A percentile compares a stretch with the other conserved stretches of the same genome.
phyloP scores from a whole-genome alignment of 2,797 vertebrate species.

The Lateolabrax maculatus region DNA sequence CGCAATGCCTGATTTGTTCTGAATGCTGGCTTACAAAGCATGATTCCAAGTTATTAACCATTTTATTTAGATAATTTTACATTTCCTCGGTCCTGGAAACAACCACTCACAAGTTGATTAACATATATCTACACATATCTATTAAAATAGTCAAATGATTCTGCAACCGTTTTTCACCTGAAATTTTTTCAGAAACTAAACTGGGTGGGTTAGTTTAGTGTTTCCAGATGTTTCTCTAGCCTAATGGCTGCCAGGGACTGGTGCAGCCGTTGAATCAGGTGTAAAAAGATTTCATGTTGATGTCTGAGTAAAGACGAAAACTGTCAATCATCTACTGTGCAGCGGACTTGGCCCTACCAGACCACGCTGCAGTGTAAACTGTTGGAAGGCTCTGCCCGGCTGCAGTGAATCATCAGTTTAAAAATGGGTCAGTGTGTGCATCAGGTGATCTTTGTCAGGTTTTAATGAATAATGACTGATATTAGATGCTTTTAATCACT shows the following conservation, averaged over 20 bases:
- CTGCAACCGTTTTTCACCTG: not conserved
- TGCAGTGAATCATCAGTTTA: not conserved
- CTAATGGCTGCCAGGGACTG: not conserved
- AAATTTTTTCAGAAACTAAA: not conserved
- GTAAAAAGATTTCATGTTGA: not conserved
- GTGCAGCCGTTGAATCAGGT: not conserved
- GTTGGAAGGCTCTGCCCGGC: not conserved
- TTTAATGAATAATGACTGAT: not conserved
- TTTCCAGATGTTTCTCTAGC: not conserved
- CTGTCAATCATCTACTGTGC: conserved; percentile 9
- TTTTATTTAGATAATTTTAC: conserved; percentile 1
- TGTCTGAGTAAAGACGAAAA: conserved; percentile 2
- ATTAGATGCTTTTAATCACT: not conserved
- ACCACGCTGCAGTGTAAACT: not conserved
- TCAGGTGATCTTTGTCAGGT: not conserved
- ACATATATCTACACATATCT: too few species aligned
- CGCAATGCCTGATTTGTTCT: too few species aligned
- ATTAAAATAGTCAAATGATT: too few species aligned
- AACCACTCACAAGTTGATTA: not conserved
- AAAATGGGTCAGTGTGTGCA: not conserved
- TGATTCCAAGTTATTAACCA: not conserved
- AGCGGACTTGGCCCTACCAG: not conserved
- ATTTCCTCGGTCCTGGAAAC: not conserved
- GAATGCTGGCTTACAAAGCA: too few species aligned
- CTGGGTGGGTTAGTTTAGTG: not conserved